Evolutionary conservation across 2,888 invertebrate genomes (phyloP).

Genomic region (Coenonympha arcania): DNA sequence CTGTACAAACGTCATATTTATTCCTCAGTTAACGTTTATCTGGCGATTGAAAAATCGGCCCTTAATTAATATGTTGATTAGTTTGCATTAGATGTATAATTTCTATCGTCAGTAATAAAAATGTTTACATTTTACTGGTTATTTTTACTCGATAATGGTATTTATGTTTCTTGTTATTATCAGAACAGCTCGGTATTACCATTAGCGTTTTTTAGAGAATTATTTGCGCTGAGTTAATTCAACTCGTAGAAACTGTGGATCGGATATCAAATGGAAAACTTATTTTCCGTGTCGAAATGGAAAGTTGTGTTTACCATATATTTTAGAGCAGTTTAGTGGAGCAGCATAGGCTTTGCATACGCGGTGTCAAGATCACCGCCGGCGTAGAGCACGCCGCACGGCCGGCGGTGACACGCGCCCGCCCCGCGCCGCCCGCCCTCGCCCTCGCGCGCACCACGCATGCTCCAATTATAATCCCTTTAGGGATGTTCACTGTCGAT

Average conservation of each 20-base stretch:
- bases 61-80: no score
- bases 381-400: constrained; percentile 38
- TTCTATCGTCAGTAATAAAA: no score
- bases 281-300: constrained; percentile 16
- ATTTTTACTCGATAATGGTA: no score
- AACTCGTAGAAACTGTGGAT: background rate
- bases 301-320: constrained; percentile 26
- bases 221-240: background rate
- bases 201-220: no score
- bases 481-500: constrained; percentile 71
- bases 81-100: no score
- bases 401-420: constrained; percentile 42
- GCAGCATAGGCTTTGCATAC: constrained; percentile 57
- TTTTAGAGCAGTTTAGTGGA: constrained; percentile 39
- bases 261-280: constrained; percentile 1
- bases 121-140: no score
- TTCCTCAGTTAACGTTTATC: no score
- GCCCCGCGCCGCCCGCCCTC: constrained; percentile 41
- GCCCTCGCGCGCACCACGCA: constrained; percentile 69
- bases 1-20: no score
- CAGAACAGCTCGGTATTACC: no score
- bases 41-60: no score
- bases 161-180: no score
- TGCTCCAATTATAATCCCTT: constrained; percentile 74
- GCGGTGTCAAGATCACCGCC: constrained; percentile 72